Evolutionary conservation across 2,797 vertebrate genomes (phyloP).

Genomic region (Helicolenus hilgendorfi): DNA sequence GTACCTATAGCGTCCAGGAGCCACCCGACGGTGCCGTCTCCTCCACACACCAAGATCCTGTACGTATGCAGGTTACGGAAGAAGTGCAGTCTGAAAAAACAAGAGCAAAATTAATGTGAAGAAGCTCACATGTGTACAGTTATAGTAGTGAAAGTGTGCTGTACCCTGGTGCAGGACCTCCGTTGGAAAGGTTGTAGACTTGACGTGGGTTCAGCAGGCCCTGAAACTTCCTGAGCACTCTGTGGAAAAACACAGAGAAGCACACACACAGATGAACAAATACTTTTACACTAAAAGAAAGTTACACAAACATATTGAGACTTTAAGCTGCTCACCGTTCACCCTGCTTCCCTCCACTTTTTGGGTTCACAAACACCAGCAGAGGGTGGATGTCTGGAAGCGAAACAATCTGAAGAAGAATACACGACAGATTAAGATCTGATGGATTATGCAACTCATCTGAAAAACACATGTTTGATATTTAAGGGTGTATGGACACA

Average conservation of each 20-base stretch:
- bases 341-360: constrained; percentile 97
- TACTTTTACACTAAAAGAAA: neutral
- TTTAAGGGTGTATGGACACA: neutral
- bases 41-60: constrained; percentile 95
- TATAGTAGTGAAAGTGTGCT: neutral
- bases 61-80: constrained; percentile 92
- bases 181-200: constrained; percentile 93
- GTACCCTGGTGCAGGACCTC: constrained; percentile 94
- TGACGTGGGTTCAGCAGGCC: constrained; percentile 96
- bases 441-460: neutral
- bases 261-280: neutral
- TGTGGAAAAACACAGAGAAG: constrained; percentile 67
- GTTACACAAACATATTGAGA: neutral
- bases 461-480: neutral
- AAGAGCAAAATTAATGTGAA: constrained; percentile 7
- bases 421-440: neutral
- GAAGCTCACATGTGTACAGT: neutral
- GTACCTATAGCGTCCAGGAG: constrained; percentile 96
- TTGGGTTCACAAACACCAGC: constrained; percentile 96
- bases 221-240: constrained; percentile 95
- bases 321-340: constrained; percentile 87
- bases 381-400: constrained; percentile 92
- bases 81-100: constrained; percentile 90
- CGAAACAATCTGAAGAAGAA: constrained; percentile 88
- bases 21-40: constrained; percentile 97